A percentile compares a stretch with the other conserved stretches of the same genome.
These are phyloP conservation scores for Cryptocephalus primarius DNA, from an alignment of 2,888 invertebrate species.

Conservation along the genomic window DNA sequence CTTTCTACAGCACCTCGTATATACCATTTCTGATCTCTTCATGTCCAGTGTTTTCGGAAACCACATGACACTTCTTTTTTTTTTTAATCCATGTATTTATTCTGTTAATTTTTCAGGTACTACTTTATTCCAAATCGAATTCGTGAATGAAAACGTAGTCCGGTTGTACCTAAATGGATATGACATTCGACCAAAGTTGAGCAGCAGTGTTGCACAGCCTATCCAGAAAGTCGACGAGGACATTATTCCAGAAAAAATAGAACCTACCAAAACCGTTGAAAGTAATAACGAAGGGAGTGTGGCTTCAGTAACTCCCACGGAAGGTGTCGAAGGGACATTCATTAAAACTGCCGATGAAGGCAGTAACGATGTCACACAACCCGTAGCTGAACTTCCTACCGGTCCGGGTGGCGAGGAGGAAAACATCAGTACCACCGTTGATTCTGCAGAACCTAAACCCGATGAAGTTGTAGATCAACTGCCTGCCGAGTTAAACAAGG, in stretches of 20 bases:
- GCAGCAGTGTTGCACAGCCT: not conserved
- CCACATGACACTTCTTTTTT: too few relatives aligned
- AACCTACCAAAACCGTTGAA: not conserved
- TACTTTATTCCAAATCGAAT: constrained; percentile 28
- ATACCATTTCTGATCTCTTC: too few relatives aligned
- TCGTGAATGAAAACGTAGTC: constrained; percentile 20
- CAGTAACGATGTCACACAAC: too few relatives aligned
- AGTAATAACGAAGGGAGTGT: not conserved
- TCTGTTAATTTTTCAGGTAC: constrained; percentile 10
- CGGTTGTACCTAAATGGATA: constrained; percentile 24
- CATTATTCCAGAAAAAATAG: not conserved
- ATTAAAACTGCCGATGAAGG: too few relatives aligned
- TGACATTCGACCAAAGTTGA: constrained; percentile 20
- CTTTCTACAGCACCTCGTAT: too few relatives aligned
- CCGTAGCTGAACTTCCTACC: too few relatives aligned
- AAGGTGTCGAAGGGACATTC: not conserved
- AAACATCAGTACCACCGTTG: not conserved
- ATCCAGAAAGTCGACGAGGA: not conserved
- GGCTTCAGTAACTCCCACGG: not conserved
- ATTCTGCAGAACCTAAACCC: not conserved
- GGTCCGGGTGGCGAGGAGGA: not conserved
- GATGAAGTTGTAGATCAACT: too few relatives aligned
- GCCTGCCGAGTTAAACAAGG: too few relatives aligned
- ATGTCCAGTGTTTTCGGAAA: too few relatives aligned
- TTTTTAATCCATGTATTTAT: too few relatives aligned